Percentiles rank a stretch among this genome's conserved stretches.
phyloP scores from a whole-genome alignment of 2,888 invertebrate genomes.

The Drosophila vallismaia region DNA sequence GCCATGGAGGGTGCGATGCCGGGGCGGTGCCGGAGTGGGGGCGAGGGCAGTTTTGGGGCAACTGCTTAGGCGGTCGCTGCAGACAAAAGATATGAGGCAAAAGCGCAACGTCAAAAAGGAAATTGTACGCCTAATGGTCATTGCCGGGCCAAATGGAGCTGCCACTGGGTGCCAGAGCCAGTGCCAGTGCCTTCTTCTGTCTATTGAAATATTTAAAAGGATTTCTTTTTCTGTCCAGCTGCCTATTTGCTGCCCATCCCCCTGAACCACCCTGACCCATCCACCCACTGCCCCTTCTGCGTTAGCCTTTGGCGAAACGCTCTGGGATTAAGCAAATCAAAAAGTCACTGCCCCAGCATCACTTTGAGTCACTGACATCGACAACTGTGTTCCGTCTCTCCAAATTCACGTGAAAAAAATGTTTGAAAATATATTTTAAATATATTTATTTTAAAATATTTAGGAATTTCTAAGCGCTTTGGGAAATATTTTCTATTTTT shows the following conservation, averaged over 20 bases:
- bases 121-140: conserved; percentile 62
- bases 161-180: conserved; percentile 28
- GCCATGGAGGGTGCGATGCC: conserved; percentile 7
- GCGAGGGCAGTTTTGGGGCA: not conserved
- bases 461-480: too few species aligned
- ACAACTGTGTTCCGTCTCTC: conserved; percentile 11
- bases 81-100: conserved; percentile 60
- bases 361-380: conserved; percentile 19
- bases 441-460: too few species aligned
- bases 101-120: conserved; percentile 61
- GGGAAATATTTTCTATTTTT: too few species aligned
- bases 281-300: conserved; percentile 1
- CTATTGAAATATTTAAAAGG: conserved; percentile 66
- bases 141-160: conserved; percentile 42
- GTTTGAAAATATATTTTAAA: not conserved
- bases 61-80: conserved; percentile 30
- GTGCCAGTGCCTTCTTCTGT: conserved; percentile 23
- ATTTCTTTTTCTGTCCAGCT: conserved; percentile 43
- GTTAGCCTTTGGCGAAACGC: conserved; percentile 13
- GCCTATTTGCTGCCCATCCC: conserved; percentile 11
- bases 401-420: not conserved
- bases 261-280: not conserved
- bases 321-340: conserved; percentile 64
- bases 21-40: conserved; percentile 21
- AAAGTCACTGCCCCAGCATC: conserved; percentile 50